Conservation (phyloP, 2,888 invertebrate species). For the Tenthredo scrophulariae region DNA sequence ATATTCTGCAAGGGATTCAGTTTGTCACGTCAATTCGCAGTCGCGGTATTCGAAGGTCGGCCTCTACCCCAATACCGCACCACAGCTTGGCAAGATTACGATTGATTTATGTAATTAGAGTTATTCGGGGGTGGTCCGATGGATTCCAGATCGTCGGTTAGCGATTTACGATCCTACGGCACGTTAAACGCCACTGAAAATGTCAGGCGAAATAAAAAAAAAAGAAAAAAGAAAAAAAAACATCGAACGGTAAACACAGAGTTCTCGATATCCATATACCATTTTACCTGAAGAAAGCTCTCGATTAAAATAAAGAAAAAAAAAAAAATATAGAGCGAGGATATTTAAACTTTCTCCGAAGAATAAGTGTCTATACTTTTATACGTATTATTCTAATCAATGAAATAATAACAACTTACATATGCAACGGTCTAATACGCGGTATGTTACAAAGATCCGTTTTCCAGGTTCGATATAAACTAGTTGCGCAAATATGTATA, state of each 20-base stretch:
- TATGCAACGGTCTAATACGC: neutral
- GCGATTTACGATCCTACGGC: neutral
- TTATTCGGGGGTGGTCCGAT: neutral
- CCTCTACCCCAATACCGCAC: too few species aligned
- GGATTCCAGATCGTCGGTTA: neutral
- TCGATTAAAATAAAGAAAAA: neutral
- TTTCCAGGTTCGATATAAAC: neutral
- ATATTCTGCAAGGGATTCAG: neutral
- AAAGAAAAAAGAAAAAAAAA: neutral
- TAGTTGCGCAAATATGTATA: neutral
- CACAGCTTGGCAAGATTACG: neutral
- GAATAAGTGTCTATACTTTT: neutral
- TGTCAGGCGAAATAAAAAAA: neutral
- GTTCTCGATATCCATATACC: too few species aligned
- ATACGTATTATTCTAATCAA: neutral
- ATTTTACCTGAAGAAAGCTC: too few species aligned
- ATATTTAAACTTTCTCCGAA: too few species aligned
- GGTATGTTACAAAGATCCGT: neutral
- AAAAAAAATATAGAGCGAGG: neutral
- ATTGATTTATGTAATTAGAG: constrained; percentile 21
- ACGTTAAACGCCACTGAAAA: neutral
- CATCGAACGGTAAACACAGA: neutral
- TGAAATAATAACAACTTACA: too few species aligned
- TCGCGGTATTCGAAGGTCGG: too few species aligned
- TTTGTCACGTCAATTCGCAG: neutral